These are phyloP conservation scores for Opisthocomus hoazin DNA, from an alignment of 2,113 vertebrate genomes.

Conservation along the genomic window DNA sequence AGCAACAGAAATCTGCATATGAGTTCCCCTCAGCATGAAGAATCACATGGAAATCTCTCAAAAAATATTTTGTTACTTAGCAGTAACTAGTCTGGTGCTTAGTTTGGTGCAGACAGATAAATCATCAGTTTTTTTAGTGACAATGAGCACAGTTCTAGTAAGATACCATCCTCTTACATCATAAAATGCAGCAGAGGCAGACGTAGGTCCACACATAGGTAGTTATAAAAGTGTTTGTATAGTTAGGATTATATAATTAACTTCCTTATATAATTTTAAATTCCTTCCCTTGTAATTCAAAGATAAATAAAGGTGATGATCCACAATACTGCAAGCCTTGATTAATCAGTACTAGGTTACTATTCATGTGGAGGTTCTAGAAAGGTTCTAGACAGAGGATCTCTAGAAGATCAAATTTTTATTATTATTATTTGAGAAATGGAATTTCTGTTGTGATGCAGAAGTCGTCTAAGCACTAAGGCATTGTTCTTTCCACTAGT, in stretches of 20 bases:
- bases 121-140: neutral
- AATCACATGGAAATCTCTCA: neutral
- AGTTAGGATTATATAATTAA: neutral
- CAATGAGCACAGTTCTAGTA: neutral
- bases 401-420: neutral
- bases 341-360: neutral
- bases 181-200: neutral
- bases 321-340: neutral
- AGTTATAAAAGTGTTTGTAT: neutral
- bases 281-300: neutral
- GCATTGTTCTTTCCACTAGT: neutral
- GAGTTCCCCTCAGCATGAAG: neutral
- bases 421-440: neutral
- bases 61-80: neutral
- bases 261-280: no score
- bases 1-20: neutral
- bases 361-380: neutral
- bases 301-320: neutral
- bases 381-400: neutral
- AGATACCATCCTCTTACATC: neutral
- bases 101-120: neutral
- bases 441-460: neutral
- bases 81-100: neutral
- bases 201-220: neutral
- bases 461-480: no score